Conservation (phyloP, 2,113 vertebrate species). For the Machaerirhynchus nigripectus region DNA sequence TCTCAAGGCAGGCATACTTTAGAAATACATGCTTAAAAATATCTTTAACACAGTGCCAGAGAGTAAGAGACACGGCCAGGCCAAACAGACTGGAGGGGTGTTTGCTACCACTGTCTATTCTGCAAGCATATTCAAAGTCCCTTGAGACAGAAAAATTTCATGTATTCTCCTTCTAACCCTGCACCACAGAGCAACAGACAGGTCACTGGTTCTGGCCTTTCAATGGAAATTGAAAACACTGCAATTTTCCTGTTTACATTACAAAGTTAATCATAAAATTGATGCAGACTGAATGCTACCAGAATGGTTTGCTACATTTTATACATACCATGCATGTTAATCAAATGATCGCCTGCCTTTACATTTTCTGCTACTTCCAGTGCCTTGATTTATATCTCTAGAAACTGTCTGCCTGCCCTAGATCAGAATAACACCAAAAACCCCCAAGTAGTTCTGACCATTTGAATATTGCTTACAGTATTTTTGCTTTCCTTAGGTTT, state of each 20-base stretch:
- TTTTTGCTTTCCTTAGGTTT: background rate
- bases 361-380: background rate
- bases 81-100: background rate
- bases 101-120: background rate
- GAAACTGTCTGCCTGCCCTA: background rate
- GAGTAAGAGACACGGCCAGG: background rate
- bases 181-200: background rate
- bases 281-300: background rate
- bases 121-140: background rate
- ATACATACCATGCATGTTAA: background rate
- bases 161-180: background rate
- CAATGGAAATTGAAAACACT: background rate
- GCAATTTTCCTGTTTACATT: background rate
- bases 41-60: background rate
- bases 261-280: background rate
- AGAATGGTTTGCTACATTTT: background rate
- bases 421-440: background rate
- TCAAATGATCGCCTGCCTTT: background rate
- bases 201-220: background rate
- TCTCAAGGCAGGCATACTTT: background rate
- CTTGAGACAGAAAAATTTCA: background rate
- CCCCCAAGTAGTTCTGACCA: background rate
- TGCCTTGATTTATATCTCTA: background rate
- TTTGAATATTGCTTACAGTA: background rate
- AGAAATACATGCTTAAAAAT: background rate